Conservation (phyloP, 2,888 invertebrate genomes). For the Arge pagana region DNA sequence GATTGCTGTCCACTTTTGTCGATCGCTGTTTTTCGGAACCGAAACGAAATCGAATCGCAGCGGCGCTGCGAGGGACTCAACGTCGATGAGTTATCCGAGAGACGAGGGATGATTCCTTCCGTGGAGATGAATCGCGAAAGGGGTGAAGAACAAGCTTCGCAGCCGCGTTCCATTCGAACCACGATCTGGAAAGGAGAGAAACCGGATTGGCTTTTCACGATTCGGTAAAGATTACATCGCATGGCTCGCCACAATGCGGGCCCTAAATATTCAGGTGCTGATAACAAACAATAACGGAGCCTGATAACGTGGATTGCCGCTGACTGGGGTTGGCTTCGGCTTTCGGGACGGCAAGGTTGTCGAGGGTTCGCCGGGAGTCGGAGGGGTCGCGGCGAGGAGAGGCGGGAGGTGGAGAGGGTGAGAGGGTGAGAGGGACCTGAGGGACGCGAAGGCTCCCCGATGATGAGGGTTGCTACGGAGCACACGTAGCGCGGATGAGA, state of each 20-base stretch:
- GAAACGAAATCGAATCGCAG: no score
- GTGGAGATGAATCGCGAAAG: no score
- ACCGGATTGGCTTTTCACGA: constrained; percentile 25
- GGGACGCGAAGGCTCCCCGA: constrained; percentile 29
- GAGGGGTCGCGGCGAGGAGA: constrained; percentile 3
- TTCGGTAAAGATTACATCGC: constrained; percentile 28
- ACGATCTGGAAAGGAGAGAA: no score
- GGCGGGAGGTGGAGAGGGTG: constrained; percentile 21
- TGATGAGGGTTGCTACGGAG: constrained; percentile 36
- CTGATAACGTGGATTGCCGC: constrained; percentile 40
- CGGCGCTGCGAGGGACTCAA: no score
- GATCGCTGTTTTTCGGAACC: no score
- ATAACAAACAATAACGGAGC: constrained; percentile 44
- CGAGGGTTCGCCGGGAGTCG: constrained; percentile 17
- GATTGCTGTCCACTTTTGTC: no score
- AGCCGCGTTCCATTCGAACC: no score
- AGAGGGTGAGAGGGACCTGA: constrained; percentile 12
- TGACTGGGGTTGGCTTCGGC: constrained; percentile 23
- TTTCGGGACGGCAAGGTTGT: constrained; percentile 7
- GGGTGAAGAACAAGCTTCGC: no score
- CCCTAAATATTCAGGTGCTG: constrained; percentile 39
- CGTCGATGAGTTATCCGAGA: no score
- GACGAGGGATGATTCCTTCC: no score
- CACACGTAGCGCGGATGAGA: constrained; percentile 39
- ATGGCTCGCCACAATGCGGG: constrained; percentile 29